Conservation (phyloP, 2,113 vertebrate genomes). For the Sinocyclocheilus maitianheensis region DNA sequence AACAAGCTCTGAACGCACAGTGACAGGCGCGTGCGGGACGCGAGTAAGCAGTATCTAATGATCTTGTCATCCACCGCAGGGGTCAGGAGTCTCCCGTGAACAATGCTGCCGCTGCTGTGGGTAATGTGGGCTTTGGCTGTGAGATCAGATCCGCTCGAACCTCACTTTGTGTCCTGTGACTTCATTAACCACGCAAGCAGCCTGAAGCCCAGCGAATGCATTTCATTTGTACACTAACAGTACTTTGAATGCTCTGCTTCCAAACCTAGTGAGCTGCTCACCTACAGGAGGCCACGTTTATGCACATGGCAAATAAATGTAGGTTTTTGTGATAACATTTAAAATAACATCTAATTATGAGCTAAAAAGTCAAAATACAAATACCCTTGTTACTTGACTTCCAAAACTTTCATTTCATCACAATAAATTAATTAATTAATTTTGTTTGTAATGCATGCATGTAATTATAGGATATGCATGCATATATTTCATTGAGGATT, state of each 20-base stretch:
- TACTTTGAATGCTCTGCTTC: neutral
- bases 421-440: too few relatives aligned
- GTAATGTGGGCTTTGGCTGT: neutral
- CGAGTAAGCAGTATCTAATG: slow-evolving; percentile 25
- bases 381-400: too few relatives aligned
- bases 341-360: too few relatives aligned
- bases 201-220: neutral
- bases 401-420: too few relatives aligned
- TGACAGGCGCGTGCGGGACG: neutral
- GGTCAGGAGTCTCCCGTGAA: neutral
- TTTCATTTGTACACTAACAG: neutral
- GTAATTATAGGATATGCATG: too few relatives aligned
- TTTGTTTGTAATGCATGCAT: too few relatives aligned
- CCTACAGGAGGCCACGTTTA: too few relatives aligned
- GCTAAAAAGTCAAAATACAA: too few relatives aligned
- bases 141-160: neutral
- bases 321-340: too few relatives aligned
- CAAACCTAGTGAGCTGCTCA: too few relatives aligned
- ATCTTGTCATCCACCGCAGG: neutral
- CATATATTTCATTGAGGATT: too few relatives aligned
- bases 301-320: too few relatives aligned
- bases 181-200: neutral
- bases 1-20: neutral
- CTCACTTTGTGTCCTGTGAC: neutral
- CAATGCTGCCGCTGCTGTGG: neutral